Conservation (phyloP, 2,113 vertebrate species). For the Coregonus clupeaformis region DNA sequence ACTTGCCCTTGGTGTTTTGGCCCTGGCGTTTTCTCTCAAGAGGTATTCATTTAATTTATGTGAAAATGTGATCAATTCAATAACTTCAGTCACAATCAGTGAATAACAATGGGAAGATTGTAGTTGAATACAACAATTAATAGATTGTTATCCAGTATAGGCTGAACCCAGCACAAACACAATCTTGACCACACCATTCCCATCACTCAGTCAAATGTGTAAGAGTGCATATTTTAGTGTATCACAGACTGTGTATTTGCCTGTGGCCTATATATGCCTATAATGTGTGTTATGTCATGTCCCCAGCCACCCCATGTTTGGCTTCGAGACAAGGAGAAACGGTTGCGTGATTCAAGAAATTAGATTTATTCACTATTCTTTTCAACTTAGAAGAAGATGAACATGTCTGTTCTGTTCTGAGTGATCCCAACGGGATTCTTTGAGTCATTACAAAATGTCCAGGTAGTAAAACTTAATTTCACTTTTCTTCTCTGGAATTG, state of each 20-base stretch:
- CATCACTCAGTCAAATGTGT: no score
- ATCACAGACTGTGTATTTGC: background rate
- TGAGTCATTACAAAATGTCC: conserved; percentile 19
- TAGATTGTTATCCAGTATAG: no score
- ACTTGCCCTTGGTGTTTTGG: conserved; percentile 5
- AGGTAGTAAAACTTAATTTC: conserved; percentile 36
- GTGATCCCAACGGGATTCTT: conserved; percentile 11
- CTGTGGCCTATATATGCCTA: background rate
- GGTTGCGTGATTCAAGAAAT: background rate
- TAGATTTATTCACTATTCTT: background rate
- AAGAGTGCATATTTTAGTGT: no score
- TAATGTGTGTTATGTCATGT: background rate
- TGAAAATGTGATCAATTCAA: background rate
- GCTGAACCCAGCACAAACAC: no score
- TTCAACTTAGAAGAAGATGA: background rate
- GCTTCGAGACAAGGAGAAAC: background rate
- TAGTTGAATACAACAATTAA: no score
- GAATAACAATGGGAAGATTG: no score
- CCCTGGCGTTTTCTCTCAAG: background rate
- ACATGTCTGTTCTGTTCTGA: conserved; percentile 7
- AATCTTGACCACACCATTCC: no score
- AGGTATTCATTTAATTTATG: background rate
- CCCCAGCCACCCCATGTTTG: background rate
- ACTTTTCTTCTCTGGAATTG: conserved; percentile 7
- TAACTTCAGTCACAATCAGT: no score